A percentile compares a stretch with the other conserved stretches of the same genome.
These are phyloP conservation scores for Budorcas taxicolor DNA, from an alignment of 2,113 vertebrate species.

Conservation along the genomic window DNA sequence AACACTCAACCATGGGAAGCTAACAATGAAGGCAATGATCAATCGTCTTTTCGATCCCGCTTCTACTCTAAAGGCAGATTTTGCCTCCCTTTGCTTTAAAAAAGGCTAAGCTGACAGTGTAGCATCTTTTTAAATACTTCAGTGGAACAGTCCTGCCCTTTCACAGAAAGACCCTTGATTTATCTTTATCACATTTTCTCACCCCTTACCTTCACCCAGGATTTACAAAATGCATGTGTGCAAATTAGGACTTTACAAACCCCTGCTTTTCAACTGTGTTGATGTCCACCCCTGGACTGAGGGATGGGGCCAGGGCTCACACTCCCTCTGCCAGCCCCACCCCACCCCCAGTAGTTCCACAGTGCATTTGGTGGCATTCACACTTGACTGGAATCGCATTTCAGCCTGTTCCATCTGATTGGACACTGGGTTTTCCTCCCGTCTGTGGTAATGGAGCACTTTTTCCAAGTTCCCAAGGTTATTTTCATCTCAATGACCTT, in stretches of 20 bases:
- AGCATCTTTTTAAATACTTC: neutral
- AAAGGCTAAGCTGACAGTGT: neutral
- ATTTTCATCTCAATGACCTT: constrained; percentile 80
- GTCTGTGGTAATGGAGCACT: constrained; percentile 66
- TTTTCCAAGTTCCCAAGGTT: constrained; percentile 66
- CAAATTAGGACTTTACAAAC: constrained; percentile 38
- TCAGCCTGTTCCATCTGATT: constrained; percentile 69
- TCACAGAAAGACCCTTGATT: neutral
- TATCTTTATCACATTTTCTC: neutral
- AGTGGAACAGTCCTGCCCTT: neutral
- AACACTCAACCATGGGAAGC: constrained; percentile 55
- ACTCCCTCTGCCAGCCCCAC: constrained; percentile 53
- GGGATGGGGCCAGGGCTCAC: neutral
- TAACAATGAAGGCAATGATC: constrained; percentile 59
- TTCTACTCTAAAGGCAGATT: constrained; percentile 1
- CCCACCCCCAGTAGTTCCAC: constrained; percentile 26
- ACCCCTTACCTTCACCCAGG: neutral
- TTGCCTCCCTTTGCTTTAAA: neutral
- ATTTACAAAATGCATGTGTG: neutral
- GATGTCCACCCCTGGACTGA: neutral
- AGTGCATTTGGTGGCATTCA: constrained; percentile 67
- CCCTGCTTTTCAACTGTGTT: constrained; percentile 23
- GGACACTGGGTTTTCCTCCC: constrained; percentile 66
- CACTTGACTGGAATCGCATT: constrained; percentile 60
- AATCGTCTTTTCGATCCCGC: neutral